Conservation (phyloP, 2,888 invertebrate genomes). For the Aphrophora alni region DNA sequence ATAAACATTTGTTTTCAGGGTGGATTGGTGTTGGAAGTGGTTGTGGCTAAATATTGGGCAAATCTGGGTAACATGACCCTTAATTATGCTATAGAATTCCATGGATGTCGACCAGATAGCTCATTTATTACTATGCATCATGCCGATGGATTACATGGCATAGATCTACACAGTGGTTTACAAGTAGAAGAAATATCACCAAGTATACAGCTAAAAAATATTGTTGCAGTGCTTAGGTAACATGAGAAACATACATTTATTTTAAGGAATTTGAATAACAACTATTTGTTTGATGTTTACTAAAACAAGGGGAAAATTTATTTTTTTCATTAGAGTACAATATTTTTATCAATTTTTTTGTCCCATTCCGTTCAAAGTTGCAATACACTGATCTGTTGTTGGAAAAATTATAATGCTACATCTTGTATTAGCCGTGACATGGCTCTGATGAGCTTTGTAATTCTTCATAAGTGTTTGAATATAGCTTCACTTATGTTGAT, state of each 20-base stretch:
- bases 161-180: constrained; percentile 71
- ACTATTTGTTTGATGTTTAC: not conserved
- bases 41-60: constrained; percentile 95
- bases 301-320: too few species aligned
- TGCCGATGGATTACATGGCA: constrained; percentile 74
- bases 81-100: constrained; percentile 80
- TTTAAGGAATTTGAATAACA: not conserved
- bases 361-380: not conserved
- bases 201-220: constrained; percentile 73
- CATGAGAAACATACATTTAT: too few species aligned
- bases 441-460: too few species aligned
- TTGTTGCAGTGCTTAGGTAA: constrained; percentile 73
- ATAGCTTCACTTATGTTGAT: too few species aligned
- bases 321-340: too few species aligned
- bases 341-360: constrained; percentile 6
- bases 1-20: constrained; percentile 60
- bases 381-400: too few species aligned
- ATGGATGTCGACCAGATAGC: constrained; percentile 77
- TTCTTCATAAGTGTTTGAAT: too few species aligned
- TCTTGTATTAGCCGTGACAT: too few species aligned
- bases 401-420: too few species aligned
- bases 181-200: constrained; percentile 83
- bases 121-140: constrained; percentile 72
- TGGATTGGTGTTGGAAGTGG: constrained; percentile 83
- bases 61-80: constrained; percentile 79